Percentiles rank a stretch among this genome's conserved stretches.
phyloP scores from a whole-genome alignment of 2,113 vertebrate species.

The Oreocharis arfaki region DNA sequence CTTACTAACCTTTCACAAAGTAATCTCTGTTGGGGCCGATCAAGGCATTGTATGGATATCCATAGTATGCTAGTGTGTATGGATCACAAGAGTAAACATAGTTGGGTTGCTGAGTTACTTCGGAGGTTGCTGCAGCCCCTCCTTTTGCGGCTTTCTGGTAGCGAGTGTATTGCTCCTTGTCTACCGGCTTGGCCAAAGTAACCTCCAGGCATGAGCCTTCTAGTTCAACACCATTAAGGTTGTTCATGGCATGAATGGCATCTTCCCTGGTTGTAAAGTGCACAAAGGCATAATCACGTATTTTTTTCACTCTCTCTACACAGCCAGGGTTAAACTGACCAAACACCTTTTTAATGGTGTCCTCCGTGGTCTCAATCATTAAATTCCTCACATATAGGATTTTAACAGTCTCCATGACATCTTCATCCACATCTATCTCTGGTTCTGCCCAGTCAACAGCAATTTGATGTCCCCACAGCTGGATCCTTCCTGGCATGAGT shows the following conservation, averaged over 20 bases:
- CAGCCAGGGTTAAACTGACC: conserved; percentile 94
- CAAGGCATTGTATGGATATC: conserved; percentile 94
- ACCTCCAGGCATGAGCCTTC: conserved; percentile 97
- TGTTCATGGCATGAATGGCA: conserved; percentile 92
- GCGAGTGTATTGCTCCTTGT: conserved; percentile 97
- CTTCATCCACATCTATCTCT: conserved; percentile 97
- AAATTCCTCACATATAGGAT: conserved; percentile 98
- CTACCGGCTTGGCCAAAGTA: conserved; percentile 95
- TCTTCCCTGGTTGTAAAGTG: conserved; percentile 94
- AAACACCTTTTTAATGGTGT: conserved; percentile 89
- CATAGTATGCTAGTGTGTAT: conserved; percentile 92
- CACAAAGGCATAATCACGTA: conserved; percentile 96
- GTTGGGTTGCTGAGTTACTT: conserved; percentile 80
- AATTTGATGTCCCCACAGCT: conserved; percentile 98
- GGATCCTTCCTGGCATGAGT: conserved; percentile 95
- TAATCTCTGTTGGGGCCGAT: conserved; percentile 98
- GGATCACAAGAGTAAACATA: conserved; percentile 97
- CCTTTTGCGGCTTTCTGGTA: conserved; percentile 97
- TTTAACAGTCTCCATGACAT: conserved; percentile 98
- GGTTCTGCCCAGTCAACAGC: conserved; percentile 99
- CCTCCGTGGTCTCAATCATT: conserved; percentile 98
- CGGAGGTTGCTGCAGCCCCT: conserved; percentile 44
- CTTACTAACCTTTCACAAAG: conserved; percentile 96
- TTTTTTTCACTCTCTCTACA: conserved; percentile 97
- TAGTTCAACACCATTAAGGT: conserved; percentile 91